Conservation (phyloP, 2,888 invertebrate genomes). For the Trachelus tabidus region DNA sequence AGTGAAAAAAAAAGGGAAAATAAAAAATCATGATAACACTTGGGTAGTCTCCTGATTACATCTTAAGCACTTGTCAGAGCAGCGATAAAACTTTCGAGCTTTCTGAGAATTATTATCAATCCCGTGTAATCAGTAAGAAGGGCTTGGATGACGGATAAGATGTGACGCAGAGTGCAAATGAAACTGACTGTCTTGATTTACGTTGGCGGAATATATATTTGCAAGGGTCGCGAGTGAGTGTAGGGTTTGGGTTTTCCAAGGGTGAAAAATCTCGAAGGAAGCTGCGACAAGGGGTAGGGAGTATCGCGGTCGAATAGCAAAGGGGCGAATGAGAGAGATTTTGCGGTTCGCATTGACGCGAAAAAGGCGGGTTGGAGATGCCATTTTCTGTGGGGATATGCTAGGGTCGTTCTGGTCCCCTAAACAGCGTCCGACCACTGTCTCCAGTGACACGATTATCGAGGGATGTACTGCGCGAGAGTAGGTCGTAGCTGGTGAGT, state of each 20-base stretch:
- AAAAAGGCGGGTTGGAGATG: background rate
- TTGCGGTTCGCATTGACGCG: background rate
- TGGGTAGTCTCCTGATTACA: background rate
- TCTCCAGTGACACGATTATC: background rate
- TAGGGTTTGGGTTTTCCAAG: background rate
- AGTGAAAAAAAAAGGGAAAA: background rate
- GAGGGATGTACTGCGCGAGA: background rate
- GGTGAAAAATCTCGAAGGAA: background rate
- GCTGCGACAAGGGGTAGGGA: background rate
- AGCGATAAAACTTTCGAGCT: background rate
- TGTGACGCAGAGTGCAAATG: background rate
- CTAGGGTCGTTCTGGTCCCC: background rate
- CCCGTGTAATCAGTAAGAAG: background rate
- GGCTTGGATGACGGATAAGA: background rate
- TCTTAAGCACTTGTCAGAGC: background rate
- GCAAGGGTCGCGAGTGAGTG: background rate
- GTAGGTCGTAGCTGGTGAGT: background rate
- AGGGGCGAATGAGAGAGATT: background rate
- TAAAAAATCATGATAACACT: background rate
- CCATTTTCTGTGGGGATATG: background rate
- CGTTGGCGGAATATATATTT: background rate
- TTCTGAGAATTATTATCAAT: background rate
- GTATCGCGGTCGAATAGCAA: background rate
- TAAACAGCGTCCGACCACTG: background rate
- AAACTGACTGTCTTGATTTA: background rate